A percentile compares a stretch with the other conserved stretches of the same genome.
phyloP scores from a whole-genome alignment of 2,888 invertebrate species.

The Euzophera pinguis region DNA sequence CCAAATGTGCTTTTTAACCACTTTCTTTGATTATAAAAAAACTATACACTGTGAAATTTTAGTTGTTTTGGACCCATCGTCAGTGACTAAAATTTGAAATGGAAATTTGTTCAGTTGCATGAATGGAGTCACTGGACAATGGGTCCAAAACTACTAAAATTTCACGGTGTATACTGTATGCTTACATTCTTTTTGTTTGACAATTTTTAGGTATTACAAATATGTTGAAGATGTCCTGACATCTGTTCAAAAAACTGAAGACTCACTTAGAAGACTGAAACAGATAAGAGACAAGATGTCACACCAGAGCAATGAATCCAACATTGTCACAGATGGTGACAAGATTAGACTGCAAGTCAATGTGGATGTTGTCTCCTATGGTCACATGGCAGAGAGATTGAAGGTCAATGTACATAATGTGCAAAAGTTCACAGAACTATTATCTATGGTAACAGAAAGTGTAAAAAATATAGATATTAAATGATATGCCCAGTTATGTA shows the following conservation, averaged over 20 bases:
- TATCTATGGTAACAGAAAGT: constrained; percentile 82
- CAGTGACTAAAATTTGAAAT: too few species aligned
- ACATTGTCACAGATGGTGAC: constrained; percentile 91
- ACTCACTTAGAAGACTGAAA: constrained; percentile 93
- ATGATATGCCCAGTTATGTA: constrained; percentile 68
- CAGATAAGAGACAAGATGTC: constrained; percentile 84
- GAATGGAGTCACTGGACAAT: too few species aligned
- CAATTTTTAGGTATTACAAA: constrained; percentile 79
- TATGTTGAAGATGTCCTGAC: constrained; percentile 93
- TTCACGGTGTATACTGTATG: too few species aligned
- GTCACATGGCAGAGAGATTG: constrained; percentile 79
- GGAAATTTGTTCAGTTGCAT: too few species aligned
- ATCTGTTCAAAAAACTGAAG: constrained; percentile 97
- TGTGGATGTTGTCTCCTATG: constrained; percentile 90
- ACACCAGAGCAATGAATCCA: constrained; percentile 68
- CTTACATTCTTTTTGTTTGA: too few species aligned
- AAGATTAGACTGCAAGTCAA: constrained; percentile 95
- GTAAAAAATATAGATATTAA: constrained; percentile 78
- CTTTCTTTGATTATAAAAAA: too few species aligned
- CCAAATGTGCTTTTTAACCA: too few species aligned
- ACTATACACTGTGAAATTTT: too few species aligned
- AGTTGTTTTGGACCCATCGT: too few species aligned
- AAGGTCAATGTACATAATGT: constrained; percentile 77
- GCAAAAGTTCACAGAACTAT: constrained; percentile 80
- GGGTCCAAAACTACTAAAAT: too few species aligned